Conservation (phyloP, 2,113 vertebrate species). For the Oncorhynchus gorbuscha region DNA sequence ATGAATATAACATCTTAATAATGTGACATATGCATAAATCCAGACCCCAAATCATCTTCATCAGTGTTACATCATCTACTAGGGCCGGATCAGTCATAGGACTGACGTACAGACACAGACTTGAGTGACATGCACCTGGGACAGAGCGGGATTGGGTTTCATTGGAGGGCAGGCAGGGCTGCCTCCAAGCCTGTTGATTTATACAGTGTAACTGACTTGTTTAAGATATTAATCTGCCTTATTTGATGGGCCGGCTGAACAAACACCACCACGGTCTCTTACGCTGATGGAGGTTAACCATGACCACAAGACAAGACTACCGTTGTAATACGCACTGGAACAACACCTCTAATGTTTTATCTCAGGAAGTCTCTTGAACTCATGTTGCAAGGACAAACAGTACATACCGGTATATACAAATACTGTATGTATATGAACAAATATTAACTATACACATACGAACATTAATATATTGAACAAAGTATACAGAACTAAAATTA, state of each 20-base stretch:
- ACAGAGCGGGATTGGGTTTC: not conserved
- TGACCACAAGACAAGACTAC: constrained; percentile 19
- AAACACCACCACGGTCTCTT: constrained; percentile 10
- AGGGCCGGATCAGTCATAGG: not conserved
- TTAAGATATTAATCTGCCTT: not conserved
- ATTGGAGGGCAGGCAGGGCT: not conserved
- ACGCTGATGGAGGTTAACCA: constrained; percentile 23
- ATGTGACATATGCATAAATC: not conserved
- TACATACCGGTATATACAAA: too few relatives aligned
- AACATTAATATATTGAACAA: not conserved
- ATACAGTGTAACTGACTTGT: not conserved
- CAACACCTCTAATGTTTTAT: constrained; percentile 36
- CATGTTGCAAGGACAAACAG: not conserved
- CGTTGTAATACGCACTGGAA: not conserved
- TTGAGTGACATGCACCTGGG: not conserved
- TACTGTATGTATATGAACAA: not conserved
- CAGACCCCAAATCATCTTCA: not conserved
- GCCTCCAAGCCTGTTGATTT: constrained; percentile 19
- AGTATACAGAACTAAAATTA: not conserved
- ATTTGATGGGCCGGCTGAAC: not conserved
- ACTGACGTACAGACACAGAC: not conserved
- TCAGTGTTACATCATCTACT: not conserved
- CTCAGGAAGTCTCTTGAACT: not conserved
- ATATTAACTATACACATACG: not conserved
- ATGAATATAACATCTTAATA: not conserved